These are phyloP conservation scores for Lochmaea capreae DNA, from an alignment of 2,888 invertebrate species.

Conservation along the genomic window DNA sequence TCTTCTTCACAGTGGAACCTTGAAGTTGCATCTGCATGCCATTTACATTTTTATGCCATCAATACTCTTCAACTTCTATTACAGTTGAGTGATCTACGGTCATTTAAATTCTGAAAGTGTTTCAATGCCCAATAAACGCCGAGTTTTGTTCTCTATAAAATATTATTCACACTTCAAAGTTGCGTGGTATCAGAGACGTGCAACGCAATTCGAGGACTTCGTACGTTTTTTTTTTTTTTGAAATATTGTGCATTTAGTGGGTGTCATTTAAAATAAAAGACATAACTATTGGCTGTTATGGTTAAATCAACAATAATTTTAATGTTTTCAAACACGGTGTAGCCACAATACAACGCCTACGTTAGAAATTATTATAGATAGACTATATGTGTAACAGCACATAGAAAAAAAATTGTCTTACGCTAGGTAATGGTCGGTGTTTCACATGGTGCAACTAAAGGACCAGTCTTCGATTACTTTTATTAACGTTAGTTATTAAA, in stretches of 20 bases:
- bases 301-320: conserved; percentile 10
- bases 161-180: conserved; percentile 24
- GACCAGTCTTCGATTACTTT: no score
- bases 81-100: conserved; percentile 16
- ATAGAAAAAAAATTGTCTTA: no score
- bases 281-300: conserved; percentile 11
- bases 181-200: conserved; percentile 27
- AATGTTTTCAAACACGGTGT: conserved; percentile 2
- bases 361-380: not conserved
- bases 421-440: no score
- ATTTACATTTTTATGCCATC: conserved; percentile 14
- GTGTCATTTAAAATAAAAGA: conserved; percentile 19
- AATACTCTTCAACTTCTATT: conserved; percentile 11
- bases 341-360: conserved; percentile 4
- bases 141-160: conserved; percentile 13
- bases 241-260: conserved; percentile 5
- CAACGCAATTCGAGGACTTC: conserved; percentile 15
- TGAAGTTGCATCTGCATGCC: conserved; percentile 15
- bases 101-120: conserved; percentile 22
- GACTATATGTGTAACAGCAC: not conserved
- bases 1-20: conserved; percentile 11
- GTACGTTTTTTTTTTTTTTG: conserved; percentile 4
- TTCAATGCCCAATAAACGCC: conserved; percentile 19
- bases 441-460: no score
- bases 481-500: no score